Base-by-base conservation (phyloP, 2,113 vertebrate genomes). In the Callaeas wilsoni region DNA sequence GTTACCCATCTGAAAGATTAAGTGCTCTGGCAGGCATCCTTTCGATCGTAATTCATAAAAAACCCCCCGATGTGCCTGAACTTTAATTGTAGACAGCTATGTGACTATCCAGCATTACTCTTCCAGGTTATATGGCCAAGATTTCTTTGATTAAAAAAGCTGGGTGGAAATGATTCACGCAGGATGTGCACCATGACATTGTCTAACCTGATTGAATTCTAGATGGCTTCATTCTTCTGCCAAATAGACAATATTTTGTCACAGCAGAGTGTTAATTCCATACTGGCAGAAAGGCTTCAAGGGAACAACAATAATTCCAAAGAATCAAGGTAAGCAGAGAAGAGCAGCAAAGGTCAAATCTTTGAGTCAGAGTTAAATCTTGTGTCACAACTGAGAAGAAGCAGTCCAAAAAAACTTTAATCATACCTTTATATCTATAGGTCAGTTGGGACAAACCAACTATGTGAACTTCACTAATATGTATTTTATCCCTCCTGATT, bases 221-320 rank as follows among this genome's bases (percentile, higher is more conserved):
- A 97, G 96, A 95, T 95, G 87, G 67, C 91, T 97, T 98, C 91
- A 96, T 98, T 98, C 98, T 98, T 97, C 96, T 86, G 87, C 81
- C 91, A 98, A 97, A 98, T 94, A 97, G 97, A 98, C 96, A 98
- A 97, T 97, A 98, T 98, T 97, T 98, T 98, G 97, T 98, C 95
- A 98, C 92, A 92, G 97, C 90, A 95, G 87, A 94, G 87, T 96
- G 98, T 98, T 98, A 98, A 98, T 98, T 98, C 97, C 97, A 95
- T 92, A 93, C 22, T 56, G 97, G 91, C 94, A 96, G 97, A 97
- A 97, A 97, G 96, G 95, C 92, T 98, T 97, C 96, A 96, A 96
- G 91, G 94, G 95, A 97, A 97, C 94, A 97, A 98, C 97, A 97
- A 93, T 98, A 97, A 98, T 97, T 98, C 97, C 96, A 97, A 94